These are phyloP conservation scores for Speoplatyrhinus poulsoni DNA, from an alignment of 2,113 vertebrate species.

Conservation along the genomic window DNA sequence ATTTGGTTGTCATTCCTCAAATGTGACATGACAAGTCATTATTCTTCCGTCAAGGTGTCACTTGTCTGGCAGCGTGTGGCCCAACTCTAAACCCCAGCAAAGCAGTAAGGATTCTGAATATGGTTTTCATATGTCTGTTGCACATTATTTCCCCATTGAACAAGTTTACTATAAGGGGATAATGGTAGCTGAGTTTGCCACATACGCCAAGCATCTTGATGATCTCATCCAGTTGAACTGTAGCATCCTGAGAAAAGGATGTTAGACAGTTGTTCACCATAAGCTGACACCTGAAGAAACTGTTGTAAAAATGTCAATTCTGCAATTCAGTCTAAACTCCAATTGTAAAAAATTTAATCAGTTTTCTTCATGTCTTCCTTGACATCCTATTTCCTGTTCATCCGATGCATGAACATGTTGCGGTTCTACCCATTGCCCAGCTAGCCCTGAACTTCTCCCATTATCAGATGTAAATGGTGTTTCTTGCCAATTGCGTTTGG, in stretches of 20 bases:
- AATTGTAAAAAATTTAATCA: too few relatives aligned
- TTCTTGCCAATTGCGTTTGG: too few relatives aligned
- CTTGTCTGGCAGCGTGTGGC: constrained; percentile 37
- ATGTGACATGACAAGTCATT: constrained; percentile 52
- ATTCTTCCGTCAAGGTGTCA: constrained; percentile 58
- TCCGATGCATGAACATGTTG: too few relatives aligned
- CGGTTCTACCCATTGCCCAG: too few relatives aligned
- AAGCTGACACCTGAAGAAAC: neutral
- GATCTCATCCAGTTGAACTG: constrained; percentile 1
- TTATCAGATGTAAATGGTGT: too few relatives aligned
- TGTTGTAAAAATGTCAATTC: neutral
- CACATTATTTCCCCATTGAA: constrained; percentile 38
- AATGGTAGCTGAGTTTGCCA: constrained; percentile 1
- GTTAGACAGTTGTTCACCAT: neutral
- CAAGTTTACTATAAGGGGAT: neutral
- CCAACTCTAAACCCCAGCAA: constrained; percentile 40
- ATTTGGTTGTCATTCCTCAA: constrained; percentile 34
- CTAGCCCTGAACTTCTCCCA: too few relatives aligned
- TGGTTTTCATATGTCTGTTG: constrained; percentile 50
- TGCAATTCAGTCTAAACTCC: neutral
- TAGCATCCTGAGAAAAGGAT: constrained; percentile 4
- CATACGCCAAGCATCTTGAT: constrained; percentile 10
- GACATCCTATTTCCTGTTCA: too few relatives aligned
- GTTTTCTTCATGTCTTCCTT: too few relatives aligned
- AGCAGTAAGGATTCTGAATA: constrained; percentile 32